Evolutionary conservation across 1,140 invertebrate species (phyloP), one percentile per base, ranked within the genome.

Genomic region (Scaptomyza montana): DNA sequence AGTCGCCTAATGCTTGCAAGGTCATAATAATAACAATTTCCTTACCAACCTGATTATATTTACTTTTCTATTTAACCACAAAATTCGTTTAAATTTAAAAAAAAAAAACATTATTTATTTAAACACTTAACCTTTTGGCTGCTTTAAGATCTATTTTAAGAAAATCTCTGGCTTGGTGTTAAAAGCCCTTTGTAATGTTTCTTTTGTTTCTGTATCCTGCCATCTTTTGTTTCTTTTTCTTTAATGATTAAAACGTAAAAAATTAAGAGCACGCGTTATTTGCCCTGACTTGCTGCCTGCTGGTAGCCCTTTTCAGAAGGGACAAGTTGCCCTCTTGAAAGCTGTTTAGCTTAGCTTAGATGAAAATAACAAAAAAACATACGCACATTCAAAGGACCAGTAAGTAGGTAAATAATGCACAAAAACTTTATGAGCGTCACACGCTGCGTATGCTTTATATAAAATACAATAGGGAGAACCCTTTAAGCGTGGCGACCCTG

Each of bases 201-300:
- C 36, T 55, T 49, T 13, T 30, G 9, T 36, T 8, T 13, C 19
- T 30, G 25, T 62, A 45, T 49, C 30, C 47, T 53, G 36, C 51
- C 16, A 16, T 30, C 33, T 55, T 61, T 55, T 56, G 28, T 9
- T 65, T 53, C 62, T 25, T 39, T 21, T 60, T 68, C 13, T 5
- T 19, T 51, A 84, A 62, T 77, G 68, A 84, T 85, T 84, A 85
- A 80, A 85, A 77, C 36, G 63, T 84, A 67, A 84, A 84, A 80
- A 80, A 85, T 85, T 85, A 85, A 85, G 55, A 60, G 12, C 21
- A 50, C 59, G 54, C 74, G n/a, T 63, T 74, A 72, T 74, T 69
- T 69, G 55, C 51, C 57, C 39, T 69, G 57, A 63, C 64, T 71
- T 57, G 46, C 19, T n/a, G 1, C 12, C 55, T 53, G 46, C 64